Evolutionary conservation across 2,113 vertebrate species (phyloP), one percentile per base, ranked within the genome.

Genomic region (human (Homo sapiens)): DNA sequence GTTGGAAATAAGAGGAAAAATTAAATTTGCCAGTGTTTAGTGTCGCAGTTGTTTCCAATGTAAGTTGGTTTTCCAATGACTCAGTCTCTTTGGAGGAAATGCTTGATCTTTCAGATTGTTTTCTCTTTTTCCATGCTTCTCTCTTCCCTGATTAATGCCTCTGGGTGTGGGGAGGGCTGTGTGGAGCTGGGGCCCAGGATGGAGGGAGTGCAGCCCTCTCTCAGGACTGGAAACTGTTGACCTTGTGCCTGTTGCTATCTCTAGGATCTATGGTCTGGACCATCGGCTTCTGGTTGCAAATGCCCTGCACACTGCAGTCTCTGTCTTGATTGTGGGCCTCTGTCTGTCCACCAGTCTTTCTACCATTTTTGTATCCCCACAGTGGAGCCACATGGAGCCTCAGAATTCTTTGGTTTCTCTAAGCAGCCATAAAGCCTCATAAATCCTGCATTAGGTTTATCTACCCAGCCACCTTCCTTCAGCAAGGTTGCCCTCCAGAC

Each of bases 191-290:
- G 25, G 4, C 4, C 18, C 12, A 1, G 12, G 10, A 1, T 4
- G 10, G 0, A 0, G 32, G n/a, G 32, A 8, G 4, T 0, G 2
- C 14, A 22, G 17, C 1, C 48, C 27, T 52, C 8, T 59, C 23
- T 79, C 0, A 8, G 52, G 16, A 23, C 10, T 2, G 1, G 35
- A 85, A 40, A 57, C 4, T 18, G 23, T 17, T 27, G 35, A 18
- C 6, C 5, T 17, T 64, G 4, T 30, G 2, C 25, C 52, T 61
- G 38, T 23, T n/a, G 35, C n/a, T 50, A 3, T 10, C 6, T 82
- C 17, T n/a, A 35, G 9, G 45, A 73, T 82, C 8, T 10, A 20
- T 12, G 32, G 12, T n/a, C 20, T 25, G 35, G 73, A 18, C 11
- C 32, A 22, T 18, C 7, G 22, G 35, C 66, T 93, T 95, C 72